Percentiles rank a stretch among this genome's conserved stretches.
Conservation (phyloP, 2,797 vertebrate species). For the Acestrorhynchus altus region DNA sequence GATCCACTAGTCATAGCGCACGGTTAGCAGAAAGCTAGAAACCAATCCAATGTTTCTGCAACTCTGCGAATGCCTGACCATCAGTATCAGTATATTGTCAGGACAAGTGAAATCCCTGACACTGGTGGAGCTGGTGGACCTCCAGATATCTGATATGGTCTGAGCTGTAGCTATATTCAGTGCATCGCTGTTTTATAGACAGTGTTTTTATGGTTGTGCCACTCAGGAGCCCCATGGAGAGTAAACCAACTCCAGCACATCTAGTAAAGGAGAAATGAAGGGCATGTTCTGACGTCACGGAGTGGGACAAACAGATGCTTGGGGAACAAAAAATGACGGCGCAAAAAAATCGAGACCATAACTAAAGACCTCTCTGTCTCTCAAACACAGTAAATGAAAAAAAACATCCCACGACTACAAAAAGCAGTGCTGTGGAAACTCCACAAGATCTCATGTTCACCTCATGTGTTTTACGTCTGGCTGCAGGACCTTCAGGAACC, state of each 20-base stretch:
- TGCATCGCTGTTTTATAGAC: background rate
- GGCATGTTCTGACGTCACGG: background rate
- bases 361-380: background rate
- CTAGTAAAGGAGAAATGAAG: background rate
- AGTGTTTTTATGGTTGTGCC: constrained; percentile 15
- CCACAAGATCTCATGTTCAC: background rate
- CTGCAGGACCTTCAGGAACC: background rate
- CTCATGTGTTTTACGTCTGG: background rate
- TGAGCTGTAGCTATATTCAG: constrained; percentile 7
- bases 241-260: background rate
- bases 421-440: background rate
- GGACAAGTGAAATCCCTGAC: background rate
- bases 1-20: too few relatives aligned
- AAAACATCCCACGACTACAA: background rate
- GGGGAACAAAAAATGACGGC: background rate
- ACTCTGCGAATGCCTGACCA: background rate
- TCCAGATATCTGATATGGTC: background rate
- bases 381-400: background rate
- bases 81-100: background rate
- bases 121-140: background rate
- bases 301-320: constrained; percentile 3
- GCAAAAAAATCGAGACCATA: background rate
- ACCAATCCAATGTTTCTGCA: background rate
- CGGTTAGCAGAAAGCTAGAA: background rate
- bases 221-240: background rate